Base-by-base conservation (phyloP, 1,140 invertebrate genomes). In the Pomacea maculata region DNA sequence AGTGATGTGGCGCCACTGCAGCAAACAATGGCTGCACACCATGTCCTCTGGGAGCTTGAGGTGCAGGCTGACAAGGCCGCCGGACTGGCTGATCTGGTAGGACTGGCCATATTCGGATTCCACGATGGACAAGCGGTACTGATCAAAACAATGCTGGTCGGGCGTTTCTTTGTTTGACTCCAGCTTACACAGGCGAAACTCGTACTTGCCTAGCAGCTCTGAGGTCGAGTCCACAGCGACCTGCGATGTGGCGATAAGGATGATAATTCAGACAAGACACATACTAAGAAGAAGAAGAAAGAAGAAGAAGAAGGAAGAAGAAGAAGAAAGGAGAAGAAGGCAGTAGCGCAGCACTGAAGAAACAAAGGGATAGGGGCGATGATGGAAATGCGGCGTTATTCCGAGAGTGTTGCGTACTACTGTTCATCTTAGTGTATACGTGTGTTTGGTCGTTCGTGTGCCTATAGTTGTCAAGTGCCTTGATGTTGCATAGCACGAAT, bases 1-100 rank as follows among this genome's bases (percentile, higher is more conserved):
- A 83, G 96, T 96, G 81, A 95, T 95, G 88, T 97, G 97, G 79
- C 94, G 96, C 96, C 96, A 97, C 87, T 97, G 96, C 6, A 98
- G 88, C 0, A 97, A 94, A 86, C 96, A 98, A 82, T 96, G 95
- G 0, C 95, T 94, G 86, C 96, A 97, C 1, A 95, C 96, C 1
- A 97, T 86, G 85, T 94, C 96, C 0, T 94, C 91, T 0, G 97
- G 97, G 68, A 98, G 91, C 54, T 85, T 63, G 14, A 85, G 67
- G n/a, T 81, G 82, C n/a, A 85, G 72, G 63, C 52, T 65, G 52
- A 80, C 76, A 25, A 80, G 78, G 17, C 83, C 83, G 65, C 78
- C 80, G 17, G 77, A 61, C 54, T 81, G 65, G 19, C 79, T 61
- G 55, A 85, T 80, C n/a, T 64, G 79, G 75, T 85, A 86, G 25